phyloP scores from a whole-genome alignment of 2,797 vertebrate genomes.

The Myripristis murdjan region DNA sequence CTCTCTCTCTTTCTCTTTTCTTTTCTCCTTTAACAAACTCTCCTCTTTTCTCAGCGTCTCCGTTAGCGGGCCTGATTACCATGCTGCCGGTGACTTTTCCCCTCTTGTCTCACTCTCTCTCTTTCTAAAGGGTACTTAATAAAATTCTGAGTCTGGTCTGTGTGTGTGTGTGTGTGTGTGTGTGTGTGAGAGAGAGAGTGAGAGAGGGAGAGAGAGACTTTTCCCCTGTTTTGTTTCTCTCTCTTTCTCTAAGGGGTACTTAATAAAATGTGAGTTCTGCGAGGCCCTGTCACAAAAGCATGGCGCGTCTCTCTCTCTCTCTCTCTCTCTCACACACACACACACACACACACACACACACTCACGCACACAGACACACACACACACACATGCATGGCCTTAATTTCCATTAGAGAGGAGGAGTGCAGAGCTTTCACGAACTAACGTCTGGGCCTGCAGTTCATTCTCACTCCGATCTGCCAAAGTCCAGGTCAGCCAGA shows the following conservation, averaged over 20 bases:
- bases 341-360: constrained; percentile 15
- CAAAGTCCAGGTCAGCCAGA: constrained; percentile 62
- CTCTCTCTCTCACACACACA: too few relatives aligned
- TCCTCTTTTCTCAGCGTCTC: constrained; percentile 73
- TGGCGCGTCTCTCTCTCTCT: constrained; percentile 49
- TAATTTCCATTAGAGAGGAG: constrained; percentile 86
- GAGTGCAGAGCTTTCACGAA: constrained; percentile 76
- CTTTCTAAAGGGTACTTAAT: constrained; percentile 84
- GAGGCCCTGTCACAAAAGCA: constrained; percentile 78
- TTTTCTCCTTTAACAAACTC: constrained; percentile 81
- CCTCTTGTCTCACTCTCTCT: constrained; percentile 81
- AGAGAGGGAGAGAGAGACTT: constrained; percentile 56
- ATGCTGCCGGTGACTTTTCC: constrained; percentile 87
- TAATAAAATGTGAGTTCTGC: constrained; percentile 86
- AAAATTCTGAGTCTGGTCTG: constrained; percentile 79
- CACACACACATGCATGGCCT: constrained; percentile 40
- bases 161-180: constrained; percentile 39
- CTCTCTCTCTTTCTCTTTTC: constrained; percentile 30
- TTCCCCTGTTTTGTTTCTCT: constrained; percentile 77
- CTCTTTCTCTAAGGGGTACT: constrained; percentile 86
- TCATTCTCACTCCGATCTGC: constrained; percentile 77
- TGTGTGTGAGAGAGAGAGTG: constrained; percentile 7
- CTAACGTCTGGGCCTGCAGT: constrained; percentile 75
- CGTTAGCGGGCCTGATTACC: constrained; percentile 84
- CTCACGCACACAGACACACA: too few relatives aligned